Evolutionary conservation across 2,797 vertebrate species (phyloP).

Genomic region (Urosaurus nigricauda): DNA sequence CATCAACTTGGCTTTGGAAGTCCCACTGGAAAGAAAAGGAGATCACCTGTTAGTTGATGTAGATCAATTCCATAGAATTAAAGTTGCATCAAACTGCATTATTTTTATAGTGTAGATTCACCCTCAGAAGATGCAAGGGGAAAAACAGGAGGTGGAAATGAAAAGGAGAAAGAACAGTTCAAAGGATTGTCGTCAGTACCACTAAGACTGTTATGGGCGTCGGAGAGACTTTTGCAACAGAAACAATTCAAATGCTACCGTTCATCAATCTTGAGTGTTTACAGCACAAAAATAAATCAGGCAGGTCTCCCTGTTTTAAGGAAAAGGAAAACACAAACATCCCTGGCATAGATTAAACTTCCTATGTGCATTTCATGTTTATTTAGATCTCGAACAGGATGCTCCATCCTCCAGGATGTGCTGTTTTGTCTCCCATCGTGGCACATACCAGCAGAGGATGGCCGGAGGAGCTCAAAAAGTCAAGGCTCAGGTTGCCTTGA

Average conservation of each 20-base stretch:
- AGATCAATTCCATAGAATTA: too few species aligned
- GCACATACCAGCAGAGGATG: background rate
- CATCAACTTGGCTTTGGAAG: too few species aligned
- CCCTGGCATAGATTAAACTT: constrained; percentile 64
- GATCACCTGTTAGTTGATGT: too few species aligned
- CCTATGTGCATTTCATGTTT: constrained; percentile 64
- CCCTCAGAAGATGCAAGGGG: too few species aligned
- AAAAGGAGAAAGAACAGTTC: background rate
- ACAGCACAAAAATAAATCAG: constrained; percentile 49
- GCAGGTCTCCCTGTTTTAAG: background rate
- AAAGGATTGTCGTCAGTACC: background rate
- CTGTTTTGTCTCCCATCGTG: constrained; percentile 56
- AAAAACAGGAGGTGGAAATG: background rate
- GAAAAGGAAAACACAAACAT: constrained; percentile 53
- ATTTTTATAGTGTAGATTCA: too few species aligned
- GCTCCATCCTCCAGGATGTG: constrained; percentile 63
- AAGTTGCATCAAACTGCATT: too few species aligned
- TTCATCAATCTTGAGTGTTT: constrained; percentile 9
- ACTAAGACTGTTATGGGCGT: background rate
- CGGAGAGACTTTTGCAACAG: background rate
- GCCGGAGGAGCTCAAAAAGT: constrained; percentile 51
- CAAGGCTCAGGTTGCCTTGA: constrained; percentile 41
- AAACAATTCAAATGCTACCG: background rate
- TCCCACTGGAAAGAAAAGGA: too few species aligned
- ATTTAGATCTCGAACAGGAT: constrained; percentile 63